phyloP scores from a whole-genome alignment of 2,888 invertebrate genomes.

The Ptychoptera contaminata region DNA sequence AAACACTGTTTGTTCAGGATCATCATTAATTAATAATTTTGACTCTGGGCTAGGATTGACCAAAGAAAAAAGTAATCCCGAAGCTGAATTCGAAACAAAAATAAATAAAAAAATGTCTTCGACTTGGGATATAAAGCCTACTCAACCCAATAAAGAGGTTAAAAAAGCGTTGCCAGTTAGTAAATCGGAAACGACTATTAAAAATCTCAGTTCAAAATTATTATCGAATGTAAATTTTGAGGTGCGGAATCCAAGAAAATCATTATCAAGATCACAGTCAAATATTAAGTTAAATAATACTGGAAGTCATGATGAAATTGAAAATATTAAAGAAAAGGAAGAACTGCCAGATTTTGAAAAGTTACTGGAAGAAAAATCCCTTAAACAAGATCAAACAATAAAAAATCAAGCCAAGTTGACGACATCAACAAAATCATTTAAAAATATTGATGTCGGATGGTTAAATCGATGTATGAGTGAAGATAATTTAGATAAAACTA shows the following conservation, averaged over 20 bases:
- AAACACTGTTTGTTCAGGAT: slow-evolving; percentile 16
- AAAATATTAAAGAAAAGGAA: slow-evolving; percentile 8
- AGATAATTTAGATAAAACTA: background rate
- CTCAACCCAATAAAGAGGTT: background rate
- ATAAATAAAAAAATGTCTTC: too few relatives aligned
- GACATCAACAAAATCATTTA: slow-evolving; percentile 9
- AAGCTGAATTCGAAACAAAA: too few relatives aligned
- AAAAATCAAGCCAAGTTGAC: slow-evolving; percentile 7
- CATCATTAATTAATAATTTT: too few relatives aligned
- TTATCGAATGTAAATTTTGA: slow-evolving; percentile 52
- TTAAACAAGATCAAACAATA: slow-evolving; percentile 16
- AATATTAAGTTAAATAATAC: slow-evolving; percentile 9
- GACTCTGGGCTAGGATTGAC: slow-evolving; percentile 17
- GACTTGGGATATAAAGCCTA: background rate
- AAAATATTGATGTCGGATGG: slow-evolving; percentile 32
- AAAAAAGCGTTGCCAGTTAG: background rate
- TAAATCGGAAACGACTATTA: background rate
- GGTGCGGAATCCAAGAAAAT: slow-evolving; percentile 63
- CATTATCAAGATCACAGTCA: slow-evolving; percentile 26
- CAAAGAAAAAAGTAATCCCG: slow-evolving; percentile 31
- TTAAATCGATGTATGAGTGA: slow-evolving; percentile 16
- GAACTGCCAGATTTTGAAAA: slow-evolving; percentile 28
- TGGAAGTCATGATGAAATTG: slow-evolving; percentile 5
- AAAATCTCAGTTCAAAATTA: slow-evolving; percentile 39
- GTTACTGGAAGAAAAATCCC: slow-evolving; percentile 18